Percentiles rank a stretch among this genome's conserved stretches.
Evolutionary conservation across 2,797 vertebrate species (phyloP).

Genomic region (Silurus lanzhouensis): DNA sequence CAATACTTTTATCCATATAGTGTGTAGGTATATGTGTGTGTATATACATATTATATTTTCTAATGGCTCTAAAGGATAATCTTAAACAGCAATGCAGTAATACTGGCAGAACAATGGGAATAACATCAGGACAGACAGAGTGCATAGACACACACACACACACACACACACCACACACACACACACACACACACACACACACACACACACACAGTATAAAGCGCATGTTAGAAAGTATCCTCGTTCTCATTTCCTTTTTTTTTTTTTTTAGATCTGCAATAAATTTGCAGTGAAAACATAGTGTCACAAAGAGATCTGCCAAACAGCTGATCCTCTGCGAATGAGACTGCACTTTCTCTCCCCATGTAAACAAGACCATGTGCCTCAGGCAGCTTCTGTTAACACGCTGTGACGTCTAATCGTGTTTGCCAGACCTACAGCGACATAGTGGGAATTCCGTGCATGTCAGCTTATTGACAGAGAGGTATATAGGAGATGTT

Average conservation of each 20-base stretch:
- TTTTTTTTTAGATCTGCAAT: slow-evolving; percentile 2
- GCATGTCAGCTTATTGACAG: slow-evolving; percentile 11
- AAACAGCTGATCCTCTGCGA: slow-evolving; percentile 34
- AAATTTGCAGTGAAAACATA: slow-evolving; percentile 33
- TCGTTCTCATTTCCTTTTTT: not conserved
- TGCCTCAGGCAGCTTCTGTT: slow-evolving; percentile 42
- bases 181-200: not conserved
- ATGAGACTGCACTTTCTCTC: slow-evolving; percentile 39
- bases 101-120: slow-evolving; percentile 25
- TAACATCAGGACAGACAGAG: slow-evolving; percentile 18
- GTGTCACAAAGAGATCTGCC: slow-evolving; percentile 47
- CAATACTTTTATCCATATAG: too few relatives aligned
- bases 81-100: slow-evolving; percentile 31
- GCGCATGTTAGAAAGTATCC: not conserved
- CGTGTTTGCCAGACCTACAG: slow-evolving; percentile 55
- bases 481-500: not conserved
- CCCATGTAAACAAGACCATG: slow-evolving; percentile 33
- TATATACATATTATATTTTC: not conserved
- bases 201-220: not conserved
- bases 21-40: not conserved
- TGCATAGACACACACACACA: not conserved
- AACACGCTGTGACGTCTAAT: slow-evolving; percentile 53
- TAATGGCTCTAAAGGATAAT: slow-evolving; percentile 9
- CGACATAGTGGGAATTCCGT: slow-evolving; percentile 32
- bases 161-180: not conserved